Conservation (phyloP, 2,113 vertebrate genomes). For the Acinonyx jubatus region DNA sequence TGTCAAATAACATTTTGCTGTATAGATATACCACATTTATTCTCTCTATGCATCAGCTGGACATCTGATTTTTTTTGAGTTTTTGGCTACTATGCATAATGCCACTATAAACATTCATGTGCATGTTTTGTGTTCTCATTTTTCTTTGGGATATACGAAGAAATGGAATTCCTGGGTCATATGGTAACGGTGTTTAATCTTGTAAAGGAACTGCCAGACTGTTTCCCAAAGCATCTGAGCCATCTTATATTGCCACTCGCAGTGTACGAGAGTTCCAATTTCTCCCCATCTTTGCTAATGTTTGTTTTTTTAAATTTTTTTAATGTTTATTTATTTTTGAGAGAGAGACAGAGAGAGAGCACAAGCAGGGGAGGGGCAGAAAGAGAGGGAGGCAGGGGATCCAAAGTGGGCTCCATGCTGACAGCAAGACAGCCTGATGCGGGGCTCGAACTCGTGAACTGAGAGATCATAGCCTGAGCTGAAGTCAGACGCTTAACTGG, state of each 20-base stretch:
- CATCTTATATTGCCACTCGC: neutral
- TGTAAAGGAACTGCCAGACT: neutral
- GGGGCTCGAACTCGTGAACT: too few species aligned
- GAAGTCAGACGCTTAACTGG: too few species aligned
- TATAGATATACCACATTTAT: neutral
- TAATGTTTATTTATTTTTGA: too few species aligned
- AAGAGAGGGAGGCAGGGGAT: too few species aligned
- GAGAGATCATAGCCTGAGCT: too few species aligned
- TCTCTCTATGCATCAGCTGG: neutral
- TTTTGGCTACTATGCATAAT: neutral
- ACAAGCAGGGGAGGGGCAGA: too few species aligned
- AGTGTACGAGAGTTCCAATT: neutral
- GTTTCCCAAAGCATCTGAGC: neutral
- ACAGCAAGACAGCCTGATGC: too few species aligned
- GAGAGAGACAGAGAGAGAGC: too few species aligned
- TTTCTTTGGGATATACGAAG: neutral
- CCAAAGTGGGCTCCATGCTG: too few species aligned
- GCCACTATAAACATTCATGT: neutral
- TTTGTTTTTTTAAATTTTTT: neutral
- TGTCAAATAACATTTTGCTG: neutral
- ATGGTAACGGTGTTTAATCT: neutral
- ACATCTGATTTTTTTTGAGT: neutral
- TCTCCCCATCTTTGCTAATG: neutral
- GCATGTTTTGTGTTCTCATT: neutral
- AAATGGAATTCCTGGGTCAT: neutral